Conservation (phyloP, 2,888 invertebrate genomes). For the Caradrina clavipalpis region DNA sequence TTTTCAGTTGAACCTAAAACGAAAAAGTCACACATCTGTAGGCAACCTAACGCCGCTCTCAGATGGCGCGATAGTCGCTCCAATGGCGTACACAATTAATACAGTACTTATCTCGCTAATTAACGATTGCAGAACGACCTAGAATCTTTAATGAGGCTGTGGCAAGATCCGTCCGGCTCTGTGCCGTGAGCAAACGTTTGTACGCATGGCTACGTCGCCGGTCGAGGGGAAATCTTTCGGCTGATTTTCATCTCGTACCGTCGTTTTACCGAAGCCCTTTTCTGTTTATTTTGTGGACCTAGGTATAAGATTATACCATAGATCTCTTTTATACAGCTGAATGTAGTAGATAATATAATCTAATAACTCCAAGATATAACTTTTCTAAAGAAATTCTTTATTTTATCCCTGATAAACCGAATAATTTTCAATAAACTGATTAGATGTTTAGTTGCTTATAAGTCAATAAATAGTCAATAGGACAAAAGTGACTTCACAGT, state of each 20-base stretch:
- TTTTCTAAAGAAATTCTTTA: too few relatives aligned
- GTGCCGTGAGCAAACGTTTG: conserved; percentile 54
- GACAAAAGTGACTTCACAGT: too few relatives aligned
- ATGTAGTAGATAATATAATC: too few relatives aligned
- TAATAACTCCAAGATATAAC: too few relatives aligned
- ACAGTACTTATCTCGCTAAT: conserved; percentile 89
- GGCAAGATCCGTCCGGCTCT: conserved; percentile 85
- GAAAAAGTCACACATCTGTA: conserved; percentile 27
- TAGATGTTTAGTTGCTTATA: too few relatives aligned
- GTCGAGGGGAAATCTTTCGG: conserved; percentile 44
- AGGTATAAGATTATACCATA: too few relatives aligned
- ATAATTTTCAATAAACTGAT: too few relatives aligned
- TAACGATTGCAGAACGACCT: conserved; percentile 89
- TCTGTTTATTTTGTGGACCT: not conserved
- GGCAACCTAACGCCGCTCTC: conserved; percentile 58
- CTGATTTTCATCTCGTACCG: conserved; percentile 33
- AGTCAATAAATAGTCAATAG: too few relatives aligned
- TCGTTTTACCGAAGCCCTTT: not conserved
- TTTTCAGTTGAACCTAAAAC: conserved; percentile 11
- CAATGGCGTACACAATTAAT: conserved; percentile 90
- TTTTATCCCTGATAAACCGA: too few relatives aligned
- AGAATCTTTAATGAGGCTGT: conserved; percentile 89
- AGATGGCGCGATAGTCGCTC: conserved; percentile 83
- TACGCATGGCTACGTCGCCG: conserved; percentile 56
- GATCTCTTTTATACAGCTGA: too few relatives aligned